phyloP scores from a whole-genome alignment of 2,113 vertebrate species.

The Equus quagga region DNA sequence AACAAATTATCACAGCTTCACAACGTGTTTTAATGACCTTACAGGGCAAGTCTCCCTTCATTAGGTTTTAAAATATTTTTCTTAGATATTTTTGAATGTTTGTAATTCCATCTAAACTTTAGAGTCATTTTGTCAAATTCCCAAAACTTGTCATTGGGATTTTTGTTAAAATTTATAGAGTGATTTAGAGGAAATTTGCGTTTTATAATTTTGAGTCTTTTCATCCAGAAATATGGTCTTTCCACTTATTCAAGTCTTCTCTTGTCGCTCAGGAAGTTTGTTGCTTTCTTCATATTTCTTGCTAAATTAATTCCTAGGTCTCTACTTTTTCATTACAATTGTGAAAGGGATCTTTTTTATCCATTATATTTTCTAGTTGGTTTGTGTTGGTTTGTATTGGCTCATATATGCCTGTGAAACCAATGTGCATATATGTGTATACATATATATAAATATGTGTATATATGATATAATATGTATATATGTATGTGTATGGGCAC shows the following conservation, averaged over 20 bases:
- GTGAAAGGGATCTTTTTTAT: not conserved
- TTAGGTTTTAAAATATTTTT: not conserved
- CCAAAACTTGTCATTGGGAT: not conserved
- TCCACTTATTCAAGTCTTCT: conserved; percentile 12
- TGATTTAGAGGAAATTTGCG: conserved; percentile 28
- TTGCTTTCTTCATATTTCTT: conserved; percentile 45
- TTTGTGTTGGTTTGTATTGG: not conserved
- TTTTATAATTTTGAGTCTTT: not conserved
- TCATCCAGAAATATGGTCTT: not conserved
- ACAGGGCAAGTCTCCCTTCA: not conserved
- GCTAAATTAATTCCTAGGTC: conserved; percentile 13
- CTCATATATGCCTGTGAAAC: not conserved
- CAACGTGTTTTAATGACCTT: not conserved
- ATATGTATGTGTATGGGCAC: not conserved
- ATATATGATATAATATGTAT: not conserved
- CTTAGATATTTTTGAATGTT: conserved; percentile 18
- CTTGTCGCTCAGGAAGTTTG: not conserved
- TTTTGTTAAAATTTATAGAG: conserved; percentile 16
- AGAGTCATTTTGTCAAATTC: conserved; percentile 1
- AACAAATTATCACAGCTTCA: not conserved
- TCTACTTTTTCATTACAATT: not conserved
- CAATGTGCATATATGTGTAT: not conserved
- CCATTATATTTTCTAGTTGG: conserved; percentile 10
- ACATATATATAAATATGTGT: not conserved
- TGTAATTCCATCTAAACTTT: not conserved